A percentile compares a stretch with the other conserved stretches of the same genome.
Evolutionary conservation across 92 coral and sea anemone species (phyloP).

Genomic region (Porites divaricata): DNA sequence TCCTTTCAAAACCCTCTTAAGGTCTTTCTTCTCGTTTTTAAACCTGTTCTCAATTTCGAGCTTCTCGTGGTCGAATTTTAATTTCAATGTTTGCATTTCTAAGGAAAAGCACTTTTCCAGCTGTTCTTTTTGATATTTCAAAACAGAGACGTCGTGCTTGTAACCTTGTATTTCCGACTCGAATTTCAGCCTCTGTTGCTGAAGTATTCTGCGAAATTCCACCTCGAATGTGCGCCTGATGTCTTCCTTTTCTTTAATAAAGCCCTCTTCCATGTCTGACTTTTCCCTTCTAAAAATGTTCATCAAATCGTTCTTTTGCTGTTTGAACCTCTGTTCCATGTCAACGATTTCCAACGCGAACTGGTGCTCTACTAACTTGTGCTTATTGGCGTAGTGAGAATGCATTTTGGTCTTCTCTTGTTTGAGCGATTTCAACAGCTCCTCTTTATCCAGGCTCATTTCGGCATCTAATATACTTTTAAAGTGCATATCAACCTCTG

Average conservation of each 20-base stretch:
- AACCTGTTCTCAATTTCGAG: slow-evolving; percentile 91
- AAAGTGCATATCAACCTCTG: slow-evolving; percentile 94
- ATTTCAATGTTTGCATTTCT: slow-evolving; percentile 88
- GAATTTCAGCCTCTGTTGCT: slow-evolving; percentile 89
- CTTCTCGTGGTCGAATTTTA: slow-evolving; percentile 89
- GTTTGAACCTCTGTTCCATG: slow-evolving; percentile 90
- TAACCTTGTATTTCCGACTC: slow-evolving; percentile 94
- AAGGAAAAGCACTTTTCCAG: slow-evolving; percentile 82
- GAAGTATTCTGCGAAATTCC: slow-evolving; percentile 84
- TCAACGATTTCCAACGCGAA: slow-evolving; percentile 90
- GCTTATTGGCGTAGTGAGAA: slow-evolving; percentile 79
- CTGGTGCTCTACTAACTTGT: slow-evolving; percentile 89
- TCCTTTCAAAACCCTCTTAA: slow-evolving; percentile 79
- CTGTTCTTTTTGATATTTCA: slow-evolving; percentile 94
- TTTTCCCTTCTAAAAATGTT: slow-evolving; percentile 89
- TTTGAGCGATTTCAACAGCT: slow-evolving; percentile 65
- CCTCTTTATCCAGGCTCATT: slow-evolving; percentile 58
- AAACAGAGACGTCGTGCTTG: slow-evolving; percentile 93
- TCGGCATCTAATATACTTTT: slow-evolving; percentile 63
- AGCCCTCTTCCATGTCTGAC: slow-evolving; percentile 76
- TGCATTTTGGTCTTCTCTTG: slow-evolving; percentile 87
- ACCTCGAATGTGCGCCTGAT: slow-evolving; percentile 84
- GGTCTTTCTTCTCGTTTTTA: slow-evolving; percentile 85
- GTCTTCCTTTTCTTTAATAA: slow-evolving; percentile 89
- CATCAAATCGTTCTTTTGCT: slow-evolving; percentile 97